Evolutionary conservation across 2,797 vertebrate genomes (phyloP), one percentile per base, ranked within the genome.

Genomic region (Myotis planiceps): DNA sequence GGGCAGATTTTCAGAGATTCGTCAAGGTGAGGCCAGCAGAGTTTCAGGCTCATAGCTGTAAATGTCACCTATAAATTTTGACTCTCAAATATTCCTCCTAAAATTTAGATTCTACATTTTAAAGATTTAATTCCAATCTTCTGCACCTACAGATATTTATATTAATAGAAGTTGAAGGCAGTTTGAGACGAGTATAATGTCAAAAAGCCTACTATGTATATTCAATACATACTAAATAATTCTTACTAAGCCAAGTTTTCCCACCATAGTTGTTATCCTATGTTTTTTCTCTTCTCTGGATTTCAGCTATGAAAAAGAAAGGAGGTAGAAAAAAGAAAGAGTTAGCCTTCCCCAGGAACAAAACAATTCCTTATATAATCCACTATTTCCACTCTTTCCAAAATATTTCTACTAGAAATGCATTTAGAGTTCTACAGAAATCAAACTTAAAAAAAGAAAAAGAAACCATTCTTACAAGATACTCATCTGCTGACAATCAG

Each of bases 401-500:
- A 0, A 75, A 72, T 18, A n/a, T 45, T 93, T 37, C 4, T 76
- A 2, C 18, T 51, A 0, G 0, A 58, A 94, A 90, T 76, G 60
- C 83, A 95, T 91, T 90, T 78, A 55, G 74, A 96, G 45, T 80
- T 97, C 39, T 95, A 65, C 55, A 96, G 27, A 93, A 80, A 69
- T 45, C 83, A 95, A 58, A 29, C n/a, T 10, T 66, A 90, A 87
- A 94, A 75, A 16, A 18, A 58, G 5, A 37, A 55, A 37, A 39
- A 27, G 25, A 27, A 65, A 80, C 12, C 8, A 0, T 8, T 74
- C 14, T 91, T 87, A 94, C 37, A 74, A 96, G 63, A 97, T 74
- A 32, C 23, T 97, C 76, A 65, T 90, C 16, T 94, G 68, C 81
- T 97, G 88, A 97, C 82, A 97, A 98, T 91, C 63, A 92, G 66